Conservation (phyloP, 2,113 vertebrate genomes). For the Casuarius casuarius region DNA sequence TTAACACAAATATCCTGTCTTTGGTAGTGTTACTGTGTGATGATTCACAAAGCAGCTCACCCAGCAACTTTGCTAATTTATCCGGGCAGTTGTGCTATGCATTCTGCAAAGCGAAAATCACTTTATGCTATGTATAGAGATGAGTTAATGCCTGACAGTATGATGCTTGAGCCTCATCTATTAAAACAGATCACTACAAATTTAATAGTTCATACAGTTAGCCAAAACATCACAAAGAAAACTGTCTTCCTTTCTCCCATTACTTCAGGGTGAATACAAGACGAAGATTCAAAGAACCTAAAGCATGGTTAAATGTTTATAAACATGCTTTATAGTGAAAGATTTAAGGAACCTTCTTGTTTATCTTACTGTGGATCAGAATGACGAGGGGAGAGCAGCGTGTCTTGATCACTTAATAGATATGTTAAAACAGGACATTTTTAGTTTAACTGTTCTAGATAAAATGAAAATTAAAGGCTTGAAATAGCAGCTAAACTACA, state of each 20-base stretch:
- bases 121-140: neutral
- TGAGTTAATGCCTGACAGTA: neutral
- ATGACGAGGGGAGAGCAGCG: neutral
- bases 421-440: neutral
- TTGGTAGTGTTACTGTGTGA: neutral
- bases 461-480: neutral
- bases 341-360: neutral
- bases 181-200: neutral
- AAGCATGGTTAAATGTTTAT: neutral
- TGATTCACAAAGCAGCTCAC: neutral
- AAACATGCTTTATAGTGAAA: neutral
- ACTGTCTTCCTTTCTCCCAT: neutral
- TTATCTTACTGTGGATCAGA: neutral
- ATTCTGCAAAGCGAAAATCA: neutral
- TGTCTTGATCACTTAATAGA: neutral
- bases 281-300: neutral
- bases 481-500: neutral
- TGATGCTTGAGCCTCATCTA: neutral
- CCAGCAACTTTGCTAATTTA: neutral
- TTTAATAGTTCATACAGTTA: neutral
- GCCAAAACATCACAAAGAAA: neutral
- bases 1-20: neutral
- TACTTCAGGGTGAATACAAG: neutral
- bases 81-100: neutral
- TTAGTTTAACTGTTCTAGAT: neutral